phyloP scores from a whole-genome alignment of 2,888 invertebrate genomes.

The Chesias legatella region DNA sequence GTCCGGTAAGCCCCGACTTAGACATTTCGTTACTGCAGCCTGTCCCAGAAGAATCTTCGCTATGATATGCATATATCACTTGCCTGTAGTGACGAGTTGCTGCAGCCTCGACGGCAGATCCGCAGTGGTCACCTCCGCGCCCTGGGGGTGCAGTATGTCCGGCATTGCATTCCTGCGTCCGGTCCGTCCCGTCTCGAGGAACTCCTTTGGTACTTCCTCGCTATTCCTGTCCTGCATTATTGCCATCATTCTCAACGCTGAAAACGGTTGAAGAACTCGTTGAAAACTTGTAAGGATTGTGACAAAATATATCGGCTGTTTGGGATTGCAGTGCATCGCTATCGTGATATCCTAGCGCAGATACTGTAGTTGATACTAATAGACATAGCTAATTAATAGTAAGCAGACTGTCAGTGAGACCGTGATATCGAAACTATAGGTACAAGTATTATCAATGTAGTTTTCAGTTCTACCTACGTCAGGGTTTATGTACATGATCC shows the following conservation, averaged over 20 bases:
- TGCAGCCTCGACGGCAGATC: slow-evolving; percentile 88
- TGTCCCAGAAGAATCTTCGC: too few species aligned
- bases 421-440: slow-evolving; percentile 2
- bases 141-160: slow-evolving; percentile 88
- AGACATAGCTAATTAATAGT: slow-evolving; percentile 1
- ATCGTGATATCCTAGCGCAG: not conserved
- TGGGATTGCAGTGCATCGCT: slow-evolving; percentile 4
- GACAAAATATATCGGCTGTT: not conserved
- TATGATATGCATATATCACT: slow-evolving; percentile 25
- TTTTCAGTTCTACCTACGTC: too few species aligned
- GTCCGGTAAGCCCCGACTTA: slow-evolving; percentile 91
- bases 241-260: slow-evolving; percentile 82
- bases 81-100: slow-evolving; percentile 84
- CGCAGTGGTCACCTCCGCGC: slow-evolving; percentile 86
- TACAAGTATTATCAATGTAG: not conserved
- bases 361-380: slow-evolving; percentile 2
- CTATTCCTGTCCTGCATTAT: slow-evolving; percentile 80
- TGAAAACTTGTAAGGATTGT: not conserved
- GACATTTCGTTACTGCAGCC: too few species aligned
- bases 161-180: slow-evolving; percentile 94
- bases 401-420: slow-evolving; percentile 6
- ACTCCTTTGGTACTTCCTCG: slow-evolving; percentile 85
- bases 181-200: slow-evolving; percentile 91
- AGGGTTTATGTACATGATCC: too few species aligned
- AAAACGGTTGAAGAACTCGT: slow-evolving; percentile 23